A percentile compares a stretch with the other conserved stretches of the same genome.
Evolutionary conservation across 2,888 invertebrate species (phyloP).

Genomic region (Macrosoma leucophasiata): DNA sequence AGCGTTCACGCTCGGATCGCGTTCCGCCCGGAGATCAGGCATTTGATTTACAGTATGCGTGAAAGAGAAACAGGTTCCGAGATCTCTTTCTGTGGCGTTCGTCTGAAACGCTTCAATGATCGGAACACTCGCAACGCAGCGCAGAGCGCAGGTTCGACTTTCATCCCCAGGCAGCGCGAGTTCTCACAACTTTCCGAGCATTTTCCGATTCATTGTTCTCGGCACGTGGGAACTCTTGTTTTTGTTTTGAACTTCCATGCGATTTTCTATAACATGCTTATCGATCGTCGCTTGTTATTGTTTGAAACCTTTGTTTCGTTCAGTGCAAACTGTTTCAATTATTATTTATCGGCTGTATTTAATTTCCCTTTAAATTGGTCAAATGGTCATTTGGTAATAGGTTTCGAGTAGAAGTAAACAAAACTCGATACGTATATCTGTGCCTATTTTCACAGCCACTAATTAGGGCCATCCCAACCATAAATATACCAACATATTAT

Average conservation of each 20-base stretch:
- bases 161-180: conserved; percentile 39
- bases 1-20: conserved; percentile 51
- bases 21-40: conserved; percentile 41
- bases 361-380: too few species aligned
- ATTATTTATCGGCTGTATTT: too few species aligned
- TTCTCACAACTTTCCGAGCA: conserved; percentile 65
- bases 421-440: too few species aligned
- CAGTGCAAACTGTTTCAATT: too few species aligned
- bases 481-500: too few species aligned
- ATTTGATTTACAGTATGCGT: conserved; percentile 35
- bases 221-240: conserved; percentile 38
- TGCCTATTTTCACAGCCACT: too few species aligned
- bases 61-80: conserved; percentile 27
- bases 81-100: conserved; percentile 13
- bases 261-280: conserved; percentile 23
- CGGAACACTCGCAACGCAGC: conserved; percentile 11
- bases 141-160: conserved; percentile 43
- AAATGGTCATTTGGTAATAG: too few species aligned
- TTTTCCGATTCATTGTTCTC: conserved; percentile 62
- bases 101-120: conserved; percentile 14
- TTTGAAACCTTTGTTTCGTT: too few species aligned
- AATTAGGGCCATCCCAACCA: too few species aligned
- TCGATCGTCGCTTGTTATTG: conserved; percentile 2
- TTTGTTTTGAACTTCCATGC: conserved; percentile 37
- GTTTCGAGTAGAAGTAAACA: too few species aligned